A percentile compares a stretch with the other conserved stretches of the same genome.
Evolutionary conservation across 2,113 vertebrate genomes (phyloP).

Genomic region (Illadopsis cleaveri): DNA sequence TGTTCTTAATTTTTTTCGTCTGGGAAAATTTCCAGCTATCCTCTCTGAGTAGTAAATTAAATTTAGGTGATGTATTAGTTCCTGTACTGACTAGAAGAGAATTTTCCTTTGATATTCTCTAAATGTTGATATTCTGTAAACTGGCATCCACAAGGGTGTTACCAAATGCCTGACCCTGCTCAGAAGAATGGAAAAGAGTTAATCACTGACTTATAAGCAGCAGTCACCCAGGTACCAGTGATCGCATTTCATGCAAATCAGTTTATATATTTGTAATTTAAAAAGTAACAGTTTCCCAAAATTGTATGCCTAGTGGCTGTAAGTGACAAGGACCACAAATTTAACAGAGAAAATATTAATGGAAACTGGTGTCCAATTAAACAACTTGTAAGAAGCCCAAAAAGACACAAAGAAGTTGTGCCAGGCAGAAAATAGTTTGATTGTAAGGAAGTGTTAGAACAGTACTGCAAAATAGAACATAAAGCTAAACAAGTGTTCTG

Average conservation of each 20-base stretch:
- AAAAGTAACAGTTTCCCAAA: background rate
- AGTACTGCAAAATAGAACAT: background rate
- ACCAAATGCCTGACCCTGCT: background rate
- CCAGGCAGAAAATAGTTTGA: background rate
- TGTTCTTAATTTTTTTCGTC: rapidly evolving
- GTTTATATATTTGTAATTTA: background rate
- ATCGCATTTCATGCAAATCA: background rate
- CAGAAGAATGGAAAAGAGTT: background rate
- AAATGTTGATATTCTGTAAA: background rate
- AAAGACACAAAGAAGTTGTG: background rate
- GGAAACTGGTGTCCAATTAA: background rate
- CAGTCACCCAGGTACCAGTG: background rate
- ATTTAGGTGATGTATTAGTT: background rate
- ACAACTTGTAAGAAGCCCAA: background rate
- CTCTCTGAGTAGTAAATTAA: background rate
- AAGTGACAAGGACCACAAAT: background rate
- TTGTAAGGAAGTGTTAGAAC: background rate
- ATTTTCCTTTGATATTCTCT: background rate
- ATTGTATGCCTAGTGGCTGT: background rate
- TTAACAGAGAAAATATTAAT: background rate
- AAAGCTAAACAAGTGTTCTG: background rate
- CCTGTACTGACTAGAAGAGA: background rate
- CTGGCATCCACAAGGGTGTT: background rate
- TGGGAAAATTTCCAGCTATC: background rate
- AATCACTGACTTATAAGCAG: background rate